Evolutionary conservation across 2,113 vertebrate genomes (phyloP).

Genomic region (Mionectes macconnelli): DNA sequence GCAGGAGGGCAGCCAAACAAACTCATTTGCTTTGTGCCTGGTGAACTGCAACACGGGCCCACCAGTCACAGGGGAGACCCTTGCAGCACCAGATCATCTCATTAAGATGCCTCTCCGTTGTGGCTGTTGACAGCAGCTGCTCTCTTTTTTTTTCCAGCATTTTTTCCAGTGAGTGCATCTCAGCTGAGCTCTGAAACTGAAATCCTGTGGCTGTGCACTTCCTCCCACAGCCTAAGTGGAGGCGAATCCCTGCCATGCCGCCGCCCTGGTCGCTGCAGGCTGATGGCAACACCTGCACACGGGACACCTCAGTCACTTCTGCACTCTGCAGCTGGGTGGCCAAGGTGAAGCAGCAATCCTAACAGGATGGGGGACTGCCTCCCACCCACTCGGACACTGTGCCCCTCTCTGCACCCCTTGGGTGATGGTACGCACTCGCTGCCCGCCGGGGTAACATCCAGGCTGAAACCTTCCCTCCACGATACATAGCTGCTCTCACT

Average conservation of each 20-base stretch:
- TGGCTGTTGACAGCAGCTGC: background rate
- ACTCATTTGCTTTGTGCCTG: background rate
- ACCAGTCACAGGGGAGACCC: background rate
- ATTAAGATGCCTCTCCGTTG: background rate
- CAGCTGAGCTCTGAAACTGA: background rate
- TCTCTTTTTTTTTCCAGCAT: background rate
- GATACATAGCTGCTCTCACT: background rate
- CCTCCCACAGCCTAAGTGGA: background rate
- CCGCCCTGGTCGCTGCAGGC: accelerated
- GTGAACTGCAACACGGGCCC: accelerated
- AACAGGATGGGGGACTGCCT: background rate
- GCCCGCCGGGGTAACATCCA: background rate
- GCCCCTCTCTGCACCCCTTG: background rate
- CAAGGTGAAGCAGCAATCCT: background rate
- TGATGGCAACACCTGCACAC: background rate
- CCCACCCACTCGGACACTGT: background rate
- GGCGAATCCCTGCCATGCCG: accelerated
- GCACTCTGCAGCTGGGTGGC: background rate
- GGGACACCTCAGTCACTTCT: accelerated
- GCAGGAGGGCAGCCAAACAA: background rate
- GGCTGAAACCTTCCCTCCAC: background rate
- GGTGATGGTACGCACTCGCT: accelerated
- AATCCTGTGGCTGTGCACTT: background rate
- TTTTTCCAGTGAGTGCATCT: background rate
- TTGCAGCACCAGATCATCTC: background rate